These are phyloP conservation scores for Pachyramphus minor DNA, from an alignment of 2,113 vertebrate genomes.

Conservation along the genomic window DNA sequence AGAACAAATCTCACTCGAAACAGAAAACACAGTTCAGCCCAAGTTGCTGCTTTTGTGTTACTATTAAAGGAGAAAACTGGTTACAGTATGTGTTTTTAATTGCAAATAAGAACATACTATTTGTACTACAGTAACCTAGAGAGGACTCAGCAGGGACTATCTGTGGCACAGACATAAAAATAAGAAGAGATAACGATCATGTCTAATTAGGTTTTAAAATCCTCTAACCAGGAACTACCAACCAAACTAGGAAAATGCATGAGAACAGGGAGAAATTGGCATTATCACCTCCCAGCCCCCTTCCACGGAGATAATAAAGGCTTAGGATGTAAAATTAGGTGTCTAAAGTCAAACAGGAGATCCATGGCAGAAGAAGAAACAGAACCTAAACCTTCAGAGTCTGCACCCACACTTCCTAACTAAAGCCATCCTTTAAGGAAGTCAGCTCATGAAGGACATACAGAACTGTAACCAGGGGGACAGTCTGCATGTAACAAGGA, in stretches of 20 bases:
- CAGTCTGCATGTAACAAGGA: not conserved
- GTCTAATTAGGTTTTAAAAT: not conserved
- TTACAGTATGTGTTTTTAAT: not conserved
- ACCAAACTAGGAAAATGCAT: not conserved
- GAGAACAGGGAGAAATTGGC: not conserved
- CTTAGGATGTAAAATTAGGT: not conserved
- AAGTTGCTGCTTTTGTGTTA: not conserved
- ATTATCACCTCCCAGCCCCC: not conserved
- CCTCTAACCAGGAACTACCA: not conserved
- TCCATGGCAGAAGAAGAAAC: not conserved
- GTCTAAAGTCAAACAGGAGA: not conserved
- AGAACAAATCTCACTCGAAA: constrained; percentile 8
- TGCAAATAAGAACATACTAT: not conserved
- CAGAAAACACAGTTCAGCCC: not conserved
- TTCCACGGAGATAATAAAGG: not conserved
- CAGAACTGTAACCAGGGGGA: not conserved
- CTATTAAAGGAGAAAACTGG: not conserved
- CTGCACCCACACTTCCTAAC: accelerated
- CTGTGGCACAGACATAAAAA: not conserved
- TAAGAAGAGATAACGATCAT: not conserved
- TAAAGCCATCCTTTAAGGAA: not conserved
- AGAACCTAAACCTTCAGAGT: not conserved
- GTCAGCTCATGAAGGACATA: not conserved
- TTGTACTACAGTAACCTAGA: not conserved
- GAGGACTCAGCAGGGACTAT: not conserved